Evolutionary conservation across 2,888 invertebrate species (phyloP).

Genomic region (Chironomus riparius): DNA sequence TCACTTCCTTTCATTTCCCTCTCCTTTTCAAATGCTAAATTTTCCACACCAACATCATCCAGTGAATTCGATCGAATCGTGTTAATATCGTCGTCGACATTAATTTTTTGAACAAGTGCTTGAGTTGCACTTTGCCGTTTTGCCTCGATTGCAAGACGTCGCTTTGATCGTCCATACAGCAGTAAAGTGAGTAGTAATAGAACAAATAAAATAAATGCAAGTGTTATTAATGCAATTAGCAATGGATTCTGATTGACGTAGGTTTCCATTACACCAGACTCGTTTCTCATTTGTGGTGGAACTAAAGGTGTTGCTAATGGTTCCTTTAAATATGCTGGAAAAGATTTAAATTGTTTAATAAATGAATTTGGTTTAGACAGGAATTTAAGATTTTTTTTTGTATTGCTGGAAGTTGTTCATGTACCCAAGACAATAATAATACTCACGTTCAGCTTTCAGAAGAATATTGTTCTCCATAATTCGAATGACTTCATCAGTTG

Average conservation of each 20-base stretch:
- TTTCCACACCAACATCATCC: slow-evolving; percentile 35
- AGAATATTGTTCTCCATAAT: slow-evolving; percentile 67
- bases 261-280: slow-evolving; percentile 35
- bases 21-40: slow-evolving; percentile 37
- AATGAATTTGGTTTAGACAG: too few species aligned
- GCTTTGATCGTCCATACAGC: slow-evolving; percentile 37
- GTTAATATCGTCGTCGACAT: slow-evolving; percentile 34
- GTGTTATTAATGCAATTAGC: slow-evolving; percentile 36
- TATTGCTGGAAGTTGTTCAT: too few species aligned
- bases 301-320: slow-evolving; percentile 42
- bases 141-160: slow-evolving; percentile 33
- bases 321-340: slow-evolving; percentile 39
- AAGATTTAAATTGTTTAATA: background rate
- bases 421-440: too few species aligned
- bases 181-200: slow-evolving; percentile 37
- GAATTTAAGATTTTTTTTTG: too few species aligned
- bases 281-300: slow-evolving; percentile 36
- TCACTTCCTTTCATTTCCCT: background rate
- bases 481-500: slow-evolving; percentile 63
- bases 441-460: slow-evolving; percentile 78
- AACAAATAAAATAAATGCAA: slow-evolving; percentile 38
- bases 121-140: slow-evolving; percentile 34
- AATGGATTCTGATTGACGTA: slow-evolving; percentile 38
- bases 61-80: slow-evolving; percentile 30
- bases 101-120: slow-evolving; percentile 14